Percentiles rank a stretch among this genome's conserved stretches.
These are phyloP conservation scores for Spea hammondii DNA, from an alignment of 2,797 vertebrate species.

Conservation along the genomic window DNA sequence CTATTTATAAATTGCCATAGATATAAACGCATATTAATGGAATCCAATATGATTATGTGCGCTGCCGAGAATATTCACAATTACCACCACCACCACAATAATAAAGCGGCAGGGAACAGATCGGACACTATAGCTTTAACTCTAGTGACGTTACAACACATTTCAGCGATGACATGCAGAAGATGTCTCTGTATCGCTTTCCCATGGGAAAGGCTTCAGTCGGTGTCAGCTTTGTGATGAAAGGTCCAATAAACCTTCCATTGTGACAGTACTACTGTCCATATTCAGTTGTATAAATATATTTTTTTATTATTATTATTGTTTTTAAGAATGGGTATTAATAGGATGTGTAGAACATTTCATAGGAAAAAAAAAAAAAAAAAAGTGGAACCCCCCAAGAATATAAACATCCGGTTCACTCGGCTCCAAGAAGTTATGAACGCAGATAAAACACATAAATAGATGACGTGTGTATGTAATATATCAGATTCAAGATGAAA, in stretches of 20 bases:
- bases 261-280: background rate
- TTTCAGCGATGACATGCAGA: conserved; percentile 16
- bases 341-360: background rate
- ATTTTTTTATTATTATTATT: background rate
- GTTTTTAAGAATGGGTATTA: background rate
- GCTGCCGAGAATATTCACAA: too few species aligned
- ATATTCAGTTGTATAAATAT: background rate
- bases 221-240: background rate
- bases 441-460: too few species aligned
- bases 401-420: background rate
- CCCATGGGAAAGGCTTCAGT: conserved; percentile 26
- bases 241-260: background rate
- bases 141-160: background rate
- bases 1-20: too few species aligned
- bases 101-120: too few species aligned
- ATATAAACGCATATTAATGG: too few species aligned
- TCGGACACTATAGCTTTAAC: too few species aligned
- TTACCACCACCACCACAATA: too few species aligned
- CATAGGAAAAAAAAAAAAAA: too few species aligned
- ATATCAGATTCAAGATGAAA: too few species aligned
- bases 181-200: conserved; percentile 7
- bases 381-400: background rate
- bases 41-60: too few species aligned
- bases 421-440: too few species aligned
- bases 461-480: too few species aligned